Evolutionary conservation across 2,113 vertebrate species (phyloP).

Genomic region (Indri indri): DNA sequence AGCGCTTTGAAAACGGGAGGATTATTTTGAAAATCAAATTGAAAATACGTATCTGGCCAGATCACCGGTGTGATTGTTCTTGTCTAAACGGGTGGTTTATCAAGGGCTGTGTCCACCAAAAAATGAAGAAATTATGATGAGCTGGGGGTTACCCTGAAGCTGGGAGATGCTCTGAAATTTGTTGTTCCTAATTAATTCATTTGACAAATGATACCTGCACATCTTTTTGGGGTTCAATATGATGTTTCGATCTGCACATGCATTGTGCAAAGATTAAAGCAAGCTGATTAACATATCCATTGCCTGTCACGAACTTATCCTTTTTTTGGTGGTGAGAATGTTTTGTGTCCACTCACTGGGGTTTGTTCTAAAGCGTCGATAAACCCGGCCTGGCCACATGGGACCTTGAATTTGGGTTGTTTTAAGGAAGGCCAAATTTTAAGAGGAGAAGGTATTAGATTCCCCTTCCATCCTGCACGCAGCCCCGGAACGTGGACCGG

Average conservation of each 20-base stretch:
- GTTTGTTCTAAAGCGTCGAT: background rate
- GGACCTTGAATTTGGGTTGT: background rate
- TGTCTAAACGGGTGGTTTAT: background rate
- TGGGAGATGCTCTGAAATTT: background rate
- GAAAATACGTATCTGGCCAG: background rate
- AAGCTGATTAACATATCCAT: too few species aligned
- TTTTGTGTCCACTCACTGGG: background rate
- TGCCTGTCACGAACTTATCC: too few species aligned
- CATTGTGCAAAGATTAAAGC: too few species aligned
- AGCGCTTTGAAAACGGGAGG: background rate
- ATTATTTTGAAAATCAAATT: background rate
- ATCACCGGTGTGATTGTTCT: fast-evolving
- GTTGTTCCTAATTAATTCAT: background rate
- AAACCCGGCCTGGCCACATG: too few species aligned
- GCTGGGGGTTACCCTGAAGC: background rate
- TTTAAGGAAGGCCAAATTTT: background rate
- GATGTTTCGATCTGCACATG: too few species aligned
- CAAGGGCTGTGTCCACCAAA: too few species aligned
- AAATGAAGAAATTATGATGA: too few species aligned
- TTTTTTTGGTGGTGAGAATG: background rate
- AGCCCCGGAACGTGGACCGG: too few species aligned
- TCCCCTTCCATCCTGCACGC: too few species aligned
- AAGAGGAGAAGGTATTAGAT: too few species aligned
- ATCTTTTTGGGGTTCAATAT: too few species aligned
- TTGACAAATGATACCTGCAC: background rate